Evolutionary conservation across 2,888 invertebrate species (phyloP), one percentile per base, ranked within the genome.

Genomic region (Nymphalis c-album): DNA sequence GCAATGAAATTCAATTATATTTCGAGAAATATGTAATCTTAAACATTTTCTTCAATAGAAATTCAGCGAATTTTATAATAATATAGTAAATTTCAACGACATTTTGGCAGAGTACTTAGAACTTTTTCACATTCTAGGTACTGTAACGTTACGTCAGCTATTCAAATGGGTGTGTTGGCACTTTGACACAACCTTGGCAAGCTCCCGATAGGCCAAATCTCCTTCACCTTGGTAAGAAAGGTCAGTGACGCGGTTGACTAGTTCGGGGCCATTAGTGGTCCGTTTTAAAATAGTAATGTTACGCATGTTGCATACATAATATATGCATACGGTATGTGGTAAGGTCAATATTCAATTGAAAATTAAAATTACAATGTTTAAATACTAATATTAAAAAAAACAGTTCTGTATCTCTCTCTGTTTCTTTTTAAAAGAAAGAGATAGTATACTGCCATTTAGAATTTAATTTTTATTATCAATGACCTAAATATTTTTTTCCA

Each of bases 161-260:
- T 50, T 46, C 64, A 50, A 67, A 63, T 64, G 65, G 59, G 48
- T 35, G 40, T 60, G 64, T 57, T 64, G 57, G 61, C 45, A 60
- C 60, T 63, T 31, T 64, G 57, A 61, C 45, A 63, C 47, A 60
- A 69, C 69, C 69, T 69, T 69, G 64, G 59, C 57, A 35, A 26
- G 53, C 35, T 57, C 57, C 57, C 76, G 74, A 76, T 78, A 77
- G 80, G 77, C 80, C 78, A 79, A 77, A 76, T 77, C 77, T 79
- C 83, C 85, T 82, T 84, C 83, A 85, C 85, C 86, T 80, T 78
- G 73, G 65, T 73, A 74, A 72, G 68, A 77, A 80, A 82, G 86
- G 86, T 85, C 83, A 84, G 75, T 81, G 77, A 75, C 80, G 79
- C 13, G 17, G 48, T 48, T 18, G 48, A 18, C 48, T 48, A 48